These are phyloP conservation scores for Bostrychus sinensis DNA, from an alignment of 2,113 vertebrate species.

Conservation along the genomic window DNA sequence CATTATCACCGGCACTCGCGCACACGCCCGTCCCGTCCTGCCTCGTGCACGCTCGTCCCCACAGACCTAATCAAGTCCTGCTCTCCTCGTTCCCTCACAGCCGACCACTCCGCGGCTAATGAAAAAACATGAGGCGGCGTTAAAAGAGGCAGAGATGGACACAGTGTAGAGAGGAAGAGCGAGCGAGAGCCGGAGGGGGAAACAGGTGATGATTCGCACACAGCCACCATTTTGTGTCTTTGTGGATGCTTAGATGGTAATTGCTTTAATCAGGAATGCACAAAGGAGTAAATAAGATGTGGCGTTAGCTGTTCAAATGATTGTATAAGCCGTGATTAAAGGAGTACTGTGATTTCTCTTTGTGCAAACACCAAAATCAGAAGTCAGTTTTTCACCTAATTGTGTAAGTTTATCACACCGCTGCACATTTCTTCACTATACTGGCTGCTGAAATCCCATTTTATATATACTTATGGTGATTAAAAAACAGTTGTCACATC, in stretches of 20 bases:
- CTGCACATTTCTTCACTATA: too few species aligned
- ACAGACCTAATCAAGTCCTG: slow-evolving; percentile 69
- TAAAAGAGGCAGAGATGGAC: slow-evolving; percentile 35
- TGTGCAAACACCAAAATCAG: too few species aligned
- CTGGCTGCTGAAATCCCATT: too few species aligned
- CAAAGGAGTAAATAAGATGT: not conserved
- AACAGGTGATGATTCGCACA: not conserved
- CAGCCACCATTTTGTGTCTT: not conserved
- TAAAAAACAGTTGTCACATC: too few species aligned
- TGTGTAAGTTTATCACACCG: too few species aligned
- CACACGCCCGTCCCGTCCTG: slow-evolving; percentile 11
- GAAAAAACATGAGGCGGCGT: slow-evolving; percentile 66
- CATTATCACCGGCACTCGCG: slow-evolving; percentile 38
- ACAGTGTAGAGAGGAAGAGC: not conserved
- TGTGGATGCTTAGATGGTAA: slow-evolving; percentile 8
- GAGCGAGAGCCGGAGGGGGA: not conserved
- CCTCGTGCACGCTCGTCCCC: slow-evolving; percentile 33
- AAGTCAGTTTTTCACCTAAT: too few species aligned
- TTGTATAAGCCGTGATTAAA: too few species aligned
- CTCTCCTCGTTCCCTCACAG: slow-evolving; percentile 38
- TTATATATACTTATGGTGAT: too few species aligned
- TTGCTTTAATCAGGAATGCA: slow-evolving; percentile 27
- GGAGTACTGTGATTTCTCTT: too few species aligned
- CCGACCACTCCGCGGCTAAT: slow-evolving; percentile 52
- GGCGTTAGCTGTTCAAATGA: not conserved